These are phyloP conservation scores for Charina bottae DNA, from an alignment of 2,113 vertebrate species.

Conservation along the genomic window DNA sequence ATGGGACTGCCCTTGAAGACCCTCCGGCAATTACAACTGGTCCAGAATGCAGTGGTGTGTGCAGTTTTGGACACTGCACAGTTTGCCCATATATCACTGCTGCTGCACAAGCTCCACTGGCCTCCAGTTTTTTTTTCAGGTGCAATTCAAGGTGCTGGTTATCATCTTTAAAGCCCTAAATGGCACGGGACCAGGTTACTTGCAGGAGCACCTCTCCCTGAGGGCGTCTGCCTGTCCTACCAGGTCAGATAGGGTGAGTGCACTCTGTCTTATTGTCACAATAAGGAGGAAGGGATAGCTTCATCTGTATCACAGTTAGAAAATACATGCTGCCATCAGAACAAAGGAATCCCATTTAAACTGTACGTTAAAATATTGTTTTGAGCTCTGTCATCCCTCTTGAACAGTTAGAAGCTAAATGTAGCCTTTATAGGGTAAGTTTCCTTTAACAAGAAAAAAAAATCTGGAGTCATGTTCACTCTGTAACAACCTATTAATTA, in stretches of 20 bases:
- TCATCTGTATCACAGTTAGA: constrained; percentile 6
- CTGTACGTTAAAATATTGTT: neutral
- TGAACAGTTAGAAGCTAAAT: neutral
- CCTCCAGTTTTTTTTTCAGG: neutral
- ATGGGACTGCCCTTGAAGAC: too few relatives aligned
- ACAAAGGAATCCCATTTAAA: neutral
- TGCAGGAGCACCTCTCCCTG: neutral
- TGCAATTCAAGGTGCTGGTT: neutral
- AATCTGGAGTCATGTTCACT: neutral
- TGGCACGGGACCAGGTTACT: neutral
- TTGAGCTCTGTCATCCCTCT: neutral
- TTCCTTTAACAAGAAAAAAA: neutral
- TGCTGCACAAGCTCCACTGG: too few relatives aligned
- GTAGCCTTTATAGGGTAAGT: neutral
- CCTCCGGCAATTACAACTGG: too few relatives aligned
- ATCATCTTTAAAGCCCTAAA: neutral
- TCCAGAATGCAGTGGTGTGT: too few relatives aligned
- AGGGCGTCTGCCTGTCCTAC: neutral
- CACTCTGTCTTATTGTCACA: neutral
- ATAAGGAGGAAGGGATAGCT: neutral
- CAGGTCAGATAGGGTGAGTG: neutral
- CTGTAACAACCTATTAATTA: neutral
- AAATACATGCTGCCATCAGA: neutral
- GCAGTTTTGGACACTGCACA: too few relatives aligned
- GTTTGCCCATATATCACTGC: too few relatives aligned